These are phyloP conservation scores for Aspidiotus rigidus DNA, from an alignment of 2,888 invertebrate genomes.

Conservation along the genomic window DNA sequence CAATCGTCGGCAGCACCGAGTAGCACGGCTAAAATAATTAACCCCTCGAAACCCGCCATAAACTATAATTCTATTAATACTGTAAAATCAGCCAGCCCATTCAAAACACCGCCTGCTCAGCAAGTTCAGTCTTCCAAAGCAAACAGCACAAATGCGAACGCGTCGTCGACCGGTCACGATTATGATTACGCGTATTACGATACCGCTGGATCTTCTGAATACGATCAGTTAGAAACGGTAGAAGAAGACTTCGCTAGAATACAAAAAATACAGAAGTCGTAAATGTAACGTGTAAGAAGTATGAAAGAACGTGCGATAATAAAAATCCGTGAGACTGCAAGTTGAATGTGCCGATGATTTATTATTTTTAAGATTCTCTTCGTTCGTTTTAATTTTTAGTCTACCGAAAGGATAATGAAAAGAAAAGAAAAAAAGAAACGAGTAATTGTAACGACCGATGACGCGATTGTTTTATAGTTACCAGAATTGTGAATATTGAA, in stretches of 20 bases:
- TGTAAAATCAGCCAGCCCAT: constrained; percentile 43
- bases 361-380: no score
- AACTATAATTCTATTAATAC: neutral
- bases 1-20: constrained; percentile 2
- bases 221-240: constrained; percentile 44
- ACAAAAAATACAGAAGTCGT: constrained; percentile 17
- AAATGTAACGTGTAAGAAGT: neutral
- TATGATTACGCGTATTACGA: constrained; percentile 84
- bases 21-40: neutral
- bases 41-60: neutral
- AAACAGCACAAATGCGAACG: constrained; percentile 25
- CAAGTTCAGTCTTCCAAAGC: neutral
- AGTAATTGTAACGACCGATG: no score
- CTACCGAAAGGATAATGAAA: no score
- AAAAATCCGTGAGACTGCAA: no score
- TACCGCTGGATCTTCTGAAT: constrained; percentile 47
- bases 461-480: no score
- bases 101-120: constrained; percentile 41
- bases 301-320: no score
- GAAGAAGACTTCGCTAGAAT: constrained; percentile 39
- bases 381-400: no score
- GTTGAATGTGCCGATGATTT: no score
- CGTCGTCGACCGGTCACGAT: constrained; percentile 41
- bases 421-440: no score
- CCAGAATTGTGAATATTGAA: no score